A percentile compares a stretch with the other conserved stretches of the same genome.
These are phyloP conservation scores for Drosophila nigricruria DNA, from an alignment of 2,888 invertebrate genomes.

Conservation along the genomic window DNA sequence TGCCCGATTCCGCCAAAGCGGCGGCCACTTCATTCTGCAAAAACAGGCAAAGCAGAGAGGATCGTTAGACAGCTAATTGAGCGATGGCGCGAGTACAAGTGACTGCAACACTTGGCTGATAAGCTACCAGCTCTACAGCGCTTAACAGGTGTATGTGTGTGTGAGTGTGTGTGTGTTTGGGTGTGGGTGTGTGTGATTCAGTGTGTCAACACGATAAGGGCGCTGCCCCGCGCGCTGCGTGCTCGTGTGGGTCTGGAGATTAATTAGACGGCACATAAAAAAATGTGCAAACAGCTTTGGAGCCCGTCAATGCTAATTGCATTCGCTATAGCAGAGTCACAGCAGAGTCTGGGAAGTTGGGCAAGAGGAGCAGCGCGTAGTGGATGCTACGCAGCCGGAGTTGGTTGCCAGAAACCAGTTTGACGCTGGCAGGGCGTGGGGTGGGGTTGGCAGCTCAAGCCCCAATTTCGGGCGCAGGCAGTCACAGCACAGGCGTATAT, in stretches of 20 bases:
- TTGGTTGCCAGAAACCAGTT: slow-evolving; percentile 49
- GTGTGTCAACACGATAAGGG: slow-evolving; percentile 64
- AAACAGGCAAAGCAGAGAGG: neutral
- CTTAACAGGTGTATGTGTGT: slow-evolving; percentile 21
- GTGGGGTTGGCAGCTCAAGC: neutral
- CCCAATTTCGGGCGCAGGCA: slow-evolving; percentile 46
- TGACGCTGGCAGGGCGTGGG: neutral
- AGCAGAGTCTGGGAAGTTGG: neutral
- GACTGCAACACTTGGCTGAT: slow-evolving; percentile 57
- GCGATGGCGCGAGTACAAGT: slow-evolving; percentile 15
- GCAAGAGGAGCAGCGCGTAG: neutral
- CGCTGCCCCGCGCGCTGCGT: slow-evolving; percentile 33
- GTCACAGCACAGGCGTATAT: slow-evolving; percentile 45
- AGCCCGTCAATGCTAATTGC: slow-evolving; percentile 51
- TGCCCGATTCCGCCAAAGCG: slow-evolving; percentile 95
- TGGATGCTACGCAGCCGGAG: slow-evolving; percentile 6
- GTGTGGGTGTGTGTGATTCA: slow-evolving; percentile 52
- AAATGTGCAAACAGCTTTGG: slow-evolving; percentile 35
- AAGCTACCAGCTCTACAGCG: slow-evolving; percentile 51
- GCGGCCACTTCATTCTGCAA: slow-evolving; percentile 97
- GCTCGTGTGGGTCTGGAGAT: slow-evolving; percentile 31
- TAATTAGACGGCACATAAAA: slow-evolving; percentile 58
- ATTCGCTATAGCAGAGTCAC: slow-evolving; percentile 24
- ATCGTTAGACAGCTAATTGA: neutral
- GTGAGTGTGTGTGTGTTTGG: slow-evolving; percentile 13